phyloP scores from a whole-genome alignment of 2,113 vertebrate genomes.

The Paratilapia polleni region DNA sequence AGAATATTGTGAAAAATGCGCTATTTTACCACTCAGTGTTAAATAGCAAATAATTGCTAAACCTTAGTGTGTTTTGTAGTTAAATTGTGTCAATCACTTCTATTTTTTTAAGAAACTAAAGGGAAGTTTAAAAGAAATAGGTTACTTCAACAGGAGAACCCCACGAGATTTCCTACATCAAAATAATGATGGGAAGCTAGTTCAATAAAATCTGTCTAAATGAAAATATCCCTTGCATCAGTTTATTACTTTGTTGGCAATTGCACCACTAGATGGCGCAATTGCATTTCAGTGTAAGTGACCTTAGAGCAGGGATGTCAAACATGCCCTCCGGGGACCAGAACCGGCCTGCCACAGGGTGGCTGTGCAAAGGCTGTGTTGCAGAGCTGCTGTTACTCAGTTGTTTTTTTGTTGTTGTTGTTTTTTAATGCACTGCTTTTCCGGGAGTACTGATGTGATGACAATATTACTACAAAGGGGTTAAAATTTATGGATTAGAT shows the following conservation, averaged over 20 bases:
- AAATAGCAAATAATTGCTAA: too few relatives aligned
- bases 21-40: too few relatives aligned
- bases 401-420: background rate
- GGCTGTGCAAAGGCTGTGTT: background rate
- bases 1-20: too few relatives aligned
- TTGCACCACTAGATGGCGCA: constrained; percentile 28
- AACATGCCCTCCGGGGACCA: background rate
- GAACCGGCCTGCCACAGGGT: fast-evolving
- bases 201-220: background rate
- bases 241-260: fast-evolving
- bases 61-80: too few relatives aligned
- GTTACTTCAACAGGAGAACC: background rate
- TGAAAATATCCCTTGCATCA: background rate
- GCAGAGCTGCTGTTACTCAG: background rate
- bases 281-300: background rate
- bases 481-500: too few relatives aligned
- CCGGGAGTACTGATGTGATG: background rate
- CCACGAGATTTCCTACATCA: background rate
- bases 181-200: background rate
- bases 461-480: background rate
- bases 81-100: too few relatives aligned
- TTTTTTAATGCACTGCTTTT: background rate
- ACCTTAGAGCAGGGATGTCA: background rate
- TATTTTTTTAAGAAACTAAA: background rate
- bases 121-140: background rate